A percentile compares a stretch with the other conserved stretches of the same genome.
phyloP scores from a whole-genome alignment of 2,797 vertebrate genomes.

The Carapus acus region DNA sequence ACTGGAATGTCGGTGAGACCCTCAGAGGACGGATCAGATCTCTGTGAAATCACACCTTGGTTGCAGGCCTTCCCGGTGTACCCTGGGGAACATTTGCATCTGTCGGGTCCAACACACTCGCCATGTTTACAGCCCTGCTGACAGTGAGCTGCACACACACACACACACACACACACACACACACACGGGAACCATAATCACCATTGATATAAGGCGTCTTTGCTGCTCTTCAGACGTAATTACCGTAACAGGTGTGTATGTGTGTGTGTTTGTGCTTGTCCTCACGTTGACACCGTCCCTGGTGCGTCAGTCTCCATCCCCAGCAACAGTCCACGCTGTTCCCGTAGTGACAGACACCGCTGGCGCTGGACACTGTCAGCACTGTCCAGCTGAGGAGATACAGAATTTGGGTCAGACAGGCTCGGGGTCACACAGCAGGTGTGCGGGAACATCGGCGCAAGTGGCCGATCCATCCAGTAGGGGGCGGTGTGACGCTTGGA shows the following conservation, averaged over 20 bases:
- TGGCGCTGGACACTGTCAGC: conserved; percentile 61
- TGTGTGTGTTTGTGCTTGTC: conserved; percentile 9
- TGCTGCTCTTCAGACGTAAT: too few species aligned
- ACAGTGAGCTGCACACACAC: conserved; percentile 74
- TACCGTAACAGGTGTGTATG: too few species aligned
- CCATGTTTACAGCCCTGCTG: conserved; percentile 88
- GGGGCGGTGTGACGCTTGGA: too few species aligned
- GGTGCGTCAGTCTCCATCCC: conserved; percentile 78
- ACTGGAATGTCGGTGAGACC: conserved; percentile 47
- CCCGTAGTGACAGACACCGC: conserved; percentile 82
- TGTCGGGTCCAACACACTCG: conserved; percentile 82
- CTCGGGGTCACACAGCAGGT: too few species aligned
- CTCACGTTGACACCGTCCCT: conserved; percentile 87
- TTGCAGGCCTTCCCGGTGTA: conserved; percentile 90
- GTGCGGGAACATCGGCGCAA: too few species aligned
- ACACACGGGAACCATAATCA: conserved; percentile 27
- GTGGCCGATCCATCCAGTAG: too few species aligned
- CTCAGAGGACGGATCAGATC: conserved; percentile 24
- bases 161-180: conserved; percentile 43
- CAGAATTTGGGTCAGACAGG: background rate
- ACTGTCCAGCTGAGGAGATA: conserved; percentile 68
- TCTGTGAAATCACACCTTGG: conserved; percentile 73
- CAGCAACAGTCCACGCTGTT: conserved; percentile 86
- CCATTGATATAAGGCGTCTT: too few species aligned
- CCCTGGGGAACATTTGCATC: conserved; percentile 83